Conservation (phyloP, 1,140 invertebrate genomes). For the Hyphantria cunea region DNA sequence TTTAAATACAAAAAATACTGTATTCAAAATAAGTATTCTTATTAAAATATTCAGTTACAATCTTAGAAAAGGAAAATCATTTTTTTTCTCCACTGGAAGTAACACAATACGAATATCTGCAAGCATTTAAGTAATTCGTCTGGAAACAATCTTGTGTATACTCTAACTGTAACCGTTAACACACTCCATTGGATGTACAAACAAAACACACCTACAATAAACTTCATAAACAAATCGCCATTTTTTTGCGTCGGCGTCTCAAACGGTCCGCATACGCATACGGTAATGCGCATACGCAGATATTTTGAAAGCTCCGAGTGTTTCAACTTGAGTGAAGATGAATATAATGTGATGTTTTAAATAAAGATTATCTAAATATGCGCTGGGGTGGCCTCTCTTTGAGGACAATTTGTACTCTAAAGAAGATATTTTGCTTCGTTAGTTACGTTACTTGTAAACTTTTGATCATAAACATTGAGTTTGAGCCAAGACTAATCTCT, state of each 20-base stretch:
- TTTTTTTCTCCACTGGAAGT: too few relatives aligned
- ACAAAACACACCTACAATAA: conserved; percentile 17
- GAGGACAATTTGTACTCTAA: neutral
- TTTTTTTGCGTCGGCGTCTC: conserved; percentile 23
- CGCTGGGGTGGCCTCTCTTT: conserved; percentile 38
- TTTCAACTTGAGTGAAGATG: conserved; percentile 22
- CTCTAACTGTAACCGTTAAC: neutral
- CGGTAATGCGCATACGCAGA: conserved; percentile 7
- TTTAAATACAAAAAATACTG: too few relatives aligned
- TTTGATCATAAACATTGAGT: neutral
- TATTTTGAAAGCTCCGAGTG: conserved; percentile 23
- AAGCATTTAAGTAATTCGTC: too few relatives aligned
- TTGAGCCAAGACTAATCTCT: too few relatives aligned
- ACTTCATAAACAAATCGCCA: conserved; percentile 21
- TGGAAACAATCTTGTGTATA: too few relatives aligned
- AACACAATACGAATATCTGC: too few relatives aligned
- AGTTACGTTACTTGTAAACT: conserved; percentile 17
- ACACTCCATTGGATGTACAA: conserved; percentile 12
- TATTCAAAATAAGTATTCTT: too few relatives aligned
- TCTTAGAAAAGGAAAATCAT: too few relatives aligned
- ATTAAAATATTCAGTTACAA: too few relatives aligned
- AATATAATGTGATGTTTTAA: conserved; percentile 45
- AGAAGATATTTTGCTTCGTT: conserved; percentile 4
- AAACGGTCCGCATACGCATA: neutral
- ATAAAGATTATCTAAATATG: conserved; percentile 38